These are phyloP conservation scores for Loriculus beryllinus DNA, from an alignment of 2,797 vertebrate species.

Conservation along the genomic window DNA sequence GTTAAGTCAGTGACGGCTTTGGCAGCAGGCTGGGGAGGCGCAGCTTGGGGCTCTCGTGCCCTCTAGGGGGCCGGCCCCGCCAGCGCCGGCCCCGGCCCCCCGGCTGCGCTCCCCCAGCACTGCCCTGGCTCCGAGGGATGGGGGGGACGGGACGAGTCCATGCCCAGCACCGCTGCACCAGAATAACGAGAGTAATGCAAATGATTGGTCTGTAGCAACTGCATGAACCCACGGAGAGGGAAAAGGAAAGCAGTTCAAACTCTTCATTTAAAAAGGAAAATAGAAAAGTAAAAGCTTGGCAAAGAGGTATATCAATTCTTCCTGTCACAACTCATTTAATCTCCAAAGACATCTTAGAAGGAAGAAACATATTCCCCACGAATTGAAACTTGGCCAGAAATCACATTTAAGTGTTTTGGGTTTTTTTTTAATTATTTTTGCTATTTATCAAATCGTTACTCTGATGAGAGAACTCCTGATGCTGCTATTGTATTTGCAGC, in stretches of 20 bases:
- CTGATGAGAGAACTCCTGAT: background rate
- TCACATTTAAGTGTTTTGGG: accelerated
- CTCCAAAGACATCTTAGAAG: background rate
- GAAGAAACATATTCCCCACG: background rate
- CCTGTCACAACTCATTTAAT: accelerated
- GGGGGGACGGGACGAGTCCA: no score
- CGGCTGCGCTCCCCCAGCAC: background rate
- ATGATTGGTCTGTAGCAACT: background rate
- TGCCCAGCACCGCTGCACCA: background rate
- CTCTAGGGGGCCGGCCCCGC: slow-evolving; percentile 31
- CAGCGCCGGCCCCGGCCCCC: background rate
- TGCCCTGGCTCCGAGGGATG: background rate
- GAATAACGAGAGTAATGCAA: background rate
- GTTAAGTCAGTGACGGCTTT: accelerated
- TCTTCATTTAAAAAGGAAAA: no score
- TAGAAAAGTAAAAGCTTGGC: background rate
- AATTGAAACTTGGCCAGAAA: background rate
- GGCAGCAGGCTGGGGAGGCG: background rate
- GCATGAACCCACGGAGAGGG: accelerated
- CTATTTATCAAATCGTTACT: background rate
- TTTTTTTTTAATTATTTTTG: no score
- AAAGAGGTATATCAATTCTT: accelerated
- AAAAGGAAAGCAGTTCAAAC: background rate
- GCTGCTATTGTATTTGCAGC: background rate
- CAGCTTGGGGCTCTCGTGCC: slow-evolving; percentile 2